Evolutionary conservation across 2,888 invertebrate species (phyloP), one percentile per base, ranked within the genome.

Genomic region (Pollenia labialis): DNA sequence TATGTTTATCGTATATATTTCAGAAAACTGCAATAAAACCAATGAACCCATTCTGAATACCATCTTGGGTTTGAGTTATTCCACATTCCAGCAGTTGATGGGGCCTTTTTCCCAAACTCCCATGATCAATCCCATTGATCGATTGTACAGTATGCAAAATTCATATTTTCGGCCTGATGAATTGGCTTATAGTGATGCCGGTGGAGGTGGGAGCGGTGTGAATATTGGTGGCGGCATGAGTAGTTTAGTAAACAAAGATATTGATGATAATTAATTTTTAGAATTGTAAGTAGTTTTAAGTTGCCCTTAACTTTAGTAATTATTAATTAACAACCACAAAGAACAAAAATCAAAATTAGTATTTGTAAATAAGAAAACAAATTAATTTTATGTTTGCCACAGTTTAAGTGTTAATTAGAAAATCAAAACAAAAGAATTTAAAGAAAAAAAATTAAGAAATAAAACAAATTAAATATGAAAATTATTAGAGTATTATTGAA

Each of bases 101-200:
- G 94, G 90, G 90, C 92, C 92, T 90, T 92, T 94, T 89, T 92
- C 92, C 87, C 91, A 93, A 88, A 89, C 92, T 58, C 92, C 94
- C 42, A 94, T 94, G 90, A 92, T 95, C 74, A 95, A 95, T 91
- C 95, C 95, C 11, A 95, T 95, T 86, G 95, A 95, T 92, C 94
- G 95, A 58, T 91, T 95, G 16, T 95, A 95, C 90, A 95, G 95
- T 82, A 95, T 95, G 95, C 95, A 95, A 90, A 95, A 94, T 89
- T 95, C 95, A 14, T 95, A 95, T 90, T 95, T 95, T 92, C 94
- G 95, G 88, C 94, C 94, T 44, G 95, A 95, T 85, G 95, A 94
- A 81, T 87, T 93, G 71, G 91, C 90, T n/a, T 93, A 91, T 48
- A 90, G 90, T 4, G 92, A 93, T 40, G 92, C 91, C 42, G 89